phyloP scores from a whole-genome alignment of 2,113 vertebrate species.

The Hystrix brachyura region DNA sequence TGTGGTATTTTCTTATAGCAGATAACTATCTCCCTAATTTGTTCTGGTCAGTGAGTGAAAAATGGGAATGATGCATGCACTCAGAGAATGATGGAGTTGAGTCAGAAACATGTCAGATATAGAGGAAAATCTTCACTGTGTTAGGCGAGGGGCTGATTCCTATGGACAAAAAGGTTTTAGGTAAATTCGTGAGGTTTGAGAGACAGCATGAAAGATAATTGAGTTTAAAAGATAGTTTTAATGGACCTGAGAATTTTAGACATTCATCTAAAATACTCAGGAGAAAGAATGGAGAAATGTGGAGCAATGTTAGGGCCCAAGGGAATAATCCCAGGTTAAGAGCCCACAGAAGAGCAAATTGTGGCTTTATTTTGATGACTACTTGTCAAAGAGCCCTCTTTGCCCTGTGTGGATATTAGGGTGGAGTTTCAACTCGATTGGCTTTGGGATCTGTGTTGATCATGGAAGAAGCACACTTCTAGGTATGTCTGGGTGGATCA shows the following conservation, averaged over 20 bases:
- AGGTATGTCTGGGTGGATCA: background rate
- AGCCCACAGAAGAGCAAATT: background rate
- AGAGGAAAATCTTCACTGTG: background rate
- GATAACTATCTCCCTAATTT: background rate
- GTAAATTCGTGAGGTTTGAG: background rate
- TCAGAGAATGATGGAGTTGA: background rate
- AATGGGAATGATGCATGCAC: background rate
- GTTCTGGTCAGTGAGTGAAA: background rate
- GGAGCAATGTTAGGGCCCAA: background rate
- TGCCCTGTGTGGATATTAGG: background rate
- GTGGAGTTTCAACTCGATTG: background rate
- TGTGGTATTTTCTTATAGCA: background rate
- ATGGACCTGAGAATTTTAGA: background rate
- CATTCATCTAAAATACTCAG: background rate
- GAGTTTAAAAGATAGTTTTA: background rate
- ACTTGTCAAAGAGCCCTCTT: background rate
- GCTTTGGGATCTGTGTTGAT: background rate
- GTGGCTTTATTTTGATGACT: background rate
- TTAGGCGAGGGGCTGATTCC: background rate
- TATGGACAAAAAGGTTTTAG: background rate
- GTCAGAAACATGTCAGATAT: background rate
- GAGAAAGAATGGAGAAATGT: background rate
- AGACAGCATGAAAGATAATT: background rate
- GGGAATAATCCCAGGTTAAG: background rate
- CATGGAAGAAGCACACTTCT: background rate